phyloP scores from a whole-genome alignment of 2,797 vertebrate species.

The Poecilia picta region DNA sequence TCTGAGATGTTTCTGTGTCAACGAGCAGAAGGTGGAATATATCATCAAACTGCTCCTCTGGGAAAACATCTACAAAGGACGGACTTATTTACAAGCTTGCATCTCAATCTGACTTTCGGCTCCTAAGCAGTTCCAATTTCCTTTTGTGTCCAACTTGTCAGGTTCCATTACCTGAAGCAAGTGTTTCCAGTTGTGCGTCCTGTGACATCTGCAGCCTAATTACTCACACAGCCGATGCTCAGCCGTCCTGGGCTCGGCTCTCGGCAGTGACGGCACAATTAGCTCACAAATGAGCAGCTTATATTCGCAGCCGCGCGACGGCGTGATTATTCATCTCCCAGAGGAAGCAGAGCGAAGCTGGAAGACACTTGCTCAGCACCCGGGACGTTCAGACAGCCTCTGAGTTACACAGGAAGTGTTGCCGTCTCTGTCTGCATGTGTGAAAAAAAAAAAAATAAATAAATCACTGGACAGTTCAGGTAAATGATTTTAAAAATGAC shows the following conservation, averaged over 20 bases:
- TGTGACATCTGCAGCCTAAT: conserved; percentile 67
- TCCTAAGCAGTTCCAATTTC: conserved; percentile 40
- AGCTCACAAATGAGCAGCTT: conserved; percentile 64
- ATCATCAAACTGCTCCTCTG: conserved; percentile 17
- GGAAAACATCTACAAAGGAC: conserved; percentile 15
- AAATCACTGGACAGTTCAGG: not conserved
- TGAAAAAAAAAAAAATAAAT: too few species aligned
- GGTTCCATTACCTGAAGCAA: conserved; percentile 60
- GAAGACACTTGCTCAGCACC: conserved; percentile 41
- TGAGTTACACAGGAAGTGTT: conserved; percentile 9
- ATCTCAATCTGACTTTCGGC: conserved; percentile 34
- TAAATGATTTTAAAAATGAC: not conserved
- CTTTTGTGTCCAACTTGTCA: conserved; percentile 51
- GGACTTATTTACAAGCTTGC: conserved; percentile 18
- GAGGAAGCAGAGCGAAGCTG: conserved; percentile 17
- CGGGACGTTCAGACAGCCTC: conserved; percentile 23
- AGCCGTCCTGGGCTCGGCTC: conserved; percentile 31
- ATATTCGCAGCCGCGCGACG: conserved; percentile 36
- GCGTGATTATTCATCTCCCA: conserved; percentile 46
- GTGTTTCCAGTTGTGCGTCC: conserved; percentile 31
- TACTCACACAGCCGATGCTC: conserved; percentile 50
- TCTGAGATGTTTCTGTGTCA: conserved; percentile 16
- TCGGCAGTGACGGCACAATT: conserved; percentile 47
- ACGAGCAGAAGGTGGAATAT: conserved; percentile 12
- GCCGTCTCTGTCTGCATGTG: not conserved